Conservation (phyloP, 1,140 invertebrate species). For the Uloborus diversus region DNA sequence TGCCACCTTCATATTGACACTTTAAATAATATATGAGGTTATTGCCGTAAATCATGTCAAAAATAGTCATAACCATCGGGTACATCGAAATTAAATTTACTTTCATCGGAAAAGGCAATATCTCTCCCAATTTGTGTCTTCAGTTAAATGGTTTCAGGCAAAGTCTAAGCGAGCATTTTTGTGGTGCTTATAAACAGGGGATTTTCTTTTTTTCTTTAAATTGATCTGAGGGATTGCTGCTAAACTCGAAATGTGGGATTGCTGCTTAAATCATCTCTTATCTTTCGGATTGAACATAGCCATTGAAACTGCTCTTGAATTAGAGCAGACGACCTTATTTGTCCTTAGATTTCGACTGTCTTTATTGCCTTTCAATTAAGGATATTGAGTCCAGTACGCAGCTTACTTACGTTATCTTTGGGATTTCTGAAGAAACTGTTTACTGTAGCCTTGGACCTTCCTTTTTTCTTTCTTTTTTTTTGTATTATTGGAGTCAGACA, state of each 20-base stretch:
- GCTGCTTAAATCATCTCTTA: not conserved
- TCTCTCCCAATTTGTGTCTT: not conserved
- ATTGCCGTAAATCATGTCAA: not conserved
- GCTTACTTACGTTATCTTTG: not conserved
- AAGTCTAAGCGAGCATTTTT: not conserved
- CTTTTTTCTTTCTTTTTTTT: not conserved
- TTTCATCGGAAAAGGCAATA: not conserved
- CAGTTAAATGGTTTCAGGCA: not conserved
- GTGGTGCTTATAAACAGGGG: not conserved
- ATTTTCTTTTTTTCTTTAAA: too few species aligned
- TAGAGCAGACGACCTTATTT: too few species aligned
- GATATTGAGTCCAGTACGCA: not conserved
- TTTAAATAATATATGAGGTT: not conserved
- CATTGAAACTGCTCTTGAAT: too few species aligned
- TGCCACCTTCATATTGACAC: not conserved
- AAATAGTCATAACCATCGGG: not conserved
- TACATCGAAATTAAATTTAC: not conserved
- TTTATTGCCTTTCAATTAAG: too few species aligned
- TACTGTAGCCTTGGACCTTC: not conserved
- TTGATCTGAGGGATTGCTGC: not conserved
- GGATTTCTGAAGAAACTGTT: not conserved
- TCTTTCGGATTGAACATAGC: not conserved
- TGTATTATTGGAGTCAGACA: not conserved
- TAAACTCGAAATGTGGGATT: not conserved
- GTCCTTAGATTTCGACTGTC: too few species aligned